Base-by-base conservation (phyloP, 2,797 vertebrate species). In the Sandelia bainsii region DNA sequence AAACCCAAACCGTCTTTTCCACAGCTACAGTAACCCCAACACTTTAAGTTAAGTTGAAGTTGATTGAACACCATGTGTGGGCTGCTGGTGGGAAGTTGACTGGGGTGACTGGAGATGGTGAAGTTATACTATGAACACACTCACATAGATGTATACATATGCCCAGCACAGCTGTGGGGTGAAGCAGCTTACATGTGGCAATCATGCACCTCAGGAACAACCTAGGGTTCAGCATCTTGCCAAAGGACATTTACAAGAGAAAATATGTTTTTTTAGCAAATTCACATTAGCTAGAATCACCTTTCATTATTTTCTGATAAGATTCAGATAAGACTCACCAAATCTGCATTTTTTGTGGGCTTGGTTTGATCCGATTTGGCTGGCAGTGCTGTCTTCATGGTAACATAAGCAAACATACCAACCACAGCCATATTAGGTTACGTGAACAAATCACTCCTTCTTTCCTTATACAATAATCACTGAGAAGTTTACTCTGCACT, bases 31-130 rank as follows among this genome's bases (percentile, higher is more conserved):
- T 42, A 23, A 61, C 19, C 20, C 10, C 19, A 45, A 40, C 19
- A 19, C 20, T 25, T 27, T 3, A 2, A 0, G 6, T 46, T 62
- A 22, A 19, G 34, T 39, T 20, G 69, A 49, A 56, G 71, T 45
- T 49, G 51, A 72, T 71, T 75, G 49, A 61, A 37, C 60, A 60
- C 27, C 14, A 39, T 49, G 73, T 64, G 72, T 74, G 54, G 64
- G 73, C 64, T 59, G 57, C 51, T 60, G 17, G 23, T 64, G 58
- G 71, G 48, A 63, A 8, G 17, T 8, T 51, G 12, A 25, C 44
- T 48, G 52, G n/a, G 34, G 37, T n/a, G n/a, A 50, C 23, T 25
- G 46, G 29, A 50, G 60, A 59, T 40, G 50, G 50, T 44, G 32
- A 58, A 8, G 19, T 10, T n/a, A 10, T 34, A 34, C 32, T 34